Base-by-base conservation (phyloP, 2,888 invertebrate genomes). In the Uloborus plumipes region DNA sequence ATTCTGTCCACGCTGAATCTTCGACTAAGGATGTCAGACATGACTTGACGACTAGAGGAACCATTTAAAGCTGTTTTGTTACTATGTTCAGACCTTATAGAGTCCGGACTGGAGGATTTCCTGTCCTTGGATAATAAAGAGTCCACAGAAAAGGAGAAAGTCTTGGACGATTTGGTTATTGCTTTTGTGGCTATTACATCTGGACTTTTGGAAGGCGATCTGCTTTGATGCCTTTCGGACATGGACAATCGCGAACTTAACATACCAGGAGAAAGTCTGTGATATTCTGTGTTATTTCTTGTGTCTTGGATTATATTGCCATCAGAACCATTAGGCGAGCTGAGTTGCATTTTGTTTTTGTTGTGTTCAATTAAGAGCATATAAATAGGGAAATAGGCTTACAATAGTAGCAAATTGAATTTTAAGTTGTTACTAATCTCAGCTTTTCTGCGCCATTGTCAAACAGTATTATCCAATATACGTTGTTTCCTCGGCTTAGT, bases 61-160 rank as follows among this genome's bases (percentile, higher is more conserved):
- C 78, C 71, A 51, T 81, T 81, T 13, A 69, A 20, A 26, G 26
- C 6, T 18, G 59, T 73, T 16, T n/a, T 18, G 26, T 50, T 39
- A 9, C 39, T 39, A 39, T 39, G 3, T 39, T 39, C 39, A 39
- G 39, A 39, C 1, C 22, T 22, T 0, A 26, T 20, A 51, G n/a
- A 15, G 20, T 22, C 71, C 2, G 82, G 75, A 65, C 82, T 76
- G 7, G 71, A 61, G 18, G 66, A 53, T 49, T 50, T 61, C n/a
- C 59, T 39, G 16, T 47, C 50, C 18, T 75, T 70, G 7, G 76
- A 71, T 15, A 83, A 58, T 14, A 83, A 39, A 22, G 83, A 77
- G 50, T 83, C 83, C 39, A 83, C 83, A 1, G 83, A 83, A n/a
- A 83, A 83, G n/a, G 83, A 83, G 20, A 83, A 64, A 9, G 73